A percentile compares a stretch with the other conserved stretches of the same genome.
These are phyloP conservation scores for Nixonia krombeini DNA, from an alignment of 1,140 invertebrate genomes.

Conservation along the genomic window DNA sequence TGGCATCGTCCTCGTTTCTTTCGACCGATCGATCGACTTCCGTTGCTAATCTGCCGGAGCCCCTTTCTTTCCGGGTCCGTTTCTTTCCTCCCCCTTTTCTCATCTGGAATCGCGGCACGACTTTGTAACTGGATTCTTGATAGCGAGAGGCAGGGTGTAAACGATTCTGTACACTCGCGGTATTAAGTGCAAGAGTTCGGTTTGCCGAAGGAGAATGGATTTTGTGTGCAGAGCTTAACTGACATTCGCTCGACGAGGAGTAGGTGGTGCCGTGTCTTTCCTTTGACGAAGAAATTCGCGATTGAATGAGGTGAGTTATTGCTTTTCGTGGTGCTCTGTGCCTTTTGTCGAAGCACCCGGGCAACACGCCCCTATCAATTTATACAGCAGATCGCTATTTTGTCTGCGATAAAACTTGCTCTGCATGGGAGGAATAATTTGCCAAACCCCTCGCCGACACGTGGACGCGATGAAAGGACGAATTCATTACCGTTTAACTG, in stretches of 20 bases:
- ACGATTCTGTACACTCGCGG: slow-evolving; percentile 22
- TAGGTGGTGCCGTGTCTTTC: not conserved
- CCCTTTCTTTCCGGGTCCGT: slow-evolving; percentile 11
- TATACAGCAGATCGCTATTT: slow-evolving; percentile 30
- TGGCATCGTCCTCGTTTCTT: slow-evolving; percentile 18
- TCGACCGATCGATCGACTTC: slow-evolving; percentile 26
- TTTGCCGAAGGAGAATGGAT: slow-evolving; percentile 1
- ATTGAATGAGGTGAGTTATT: slow-evolving; percentile 2
- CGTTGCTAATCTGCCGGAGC: slow-evolving; percentile 29
- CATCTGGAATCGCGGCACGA: slow-evolving; percentile 37
- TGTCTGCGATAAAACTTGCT: slow-evolving; percentile 33
- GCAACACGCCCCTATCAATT: slow-evolving; percentile 15
- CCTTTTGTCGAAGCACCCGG: slow-evolving; percentile 14
- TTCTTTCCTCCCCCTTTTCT: slow-evolving; percentile 19
- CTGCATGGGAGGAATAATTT: slow-evolving; percentile 41
- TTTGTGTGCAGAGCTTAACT: not conserved
- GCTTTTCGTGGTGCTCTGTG: not conserved
- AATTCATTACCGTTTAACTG: slow-evolving; percentile 29
- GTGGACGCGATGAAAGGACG: slow-evolving; percentile 23
- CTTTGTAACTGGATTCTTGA: slow-evolving; percentile 42
- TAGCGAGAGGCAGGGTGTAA: slow-evolving; percentile 30
- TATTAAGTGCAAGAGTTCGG: slow-evolving; percentile 4
- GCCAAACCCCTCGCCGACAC: slow-evolving; percentile 8
- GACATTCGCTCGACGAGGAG: not conserved
- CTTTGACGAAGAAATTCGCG: slow-evolving; percentile 24